Evolutionary conservation across 2,113 vertebrate species (phyloP).

Genomic region (Pachycephala philippinensis): DNA sequence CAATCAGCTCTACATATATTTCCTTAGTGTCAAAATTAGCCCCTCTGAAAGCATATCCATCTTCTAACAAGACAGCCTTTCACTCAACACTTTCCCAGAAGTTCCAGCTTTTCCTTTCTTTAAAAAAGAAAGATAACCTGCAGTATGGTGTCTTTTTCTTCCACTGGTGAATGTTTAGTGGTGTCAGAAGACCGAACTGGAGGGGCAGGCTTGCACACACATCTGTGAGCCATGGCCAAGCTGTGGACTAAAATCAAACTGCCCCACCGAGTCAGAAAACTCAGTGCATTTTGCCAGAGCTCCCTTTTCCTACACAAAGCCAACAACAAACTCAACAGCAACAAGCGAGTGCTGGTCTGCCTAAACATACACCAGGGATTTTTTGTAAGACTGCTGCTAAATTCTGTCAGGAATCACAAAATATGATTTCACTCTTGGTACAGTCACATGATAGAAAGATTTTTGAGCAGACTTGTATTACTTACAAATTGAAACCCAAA

Average conservation of each 20-base stretch:
- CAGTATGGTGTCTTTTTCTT: background rate
- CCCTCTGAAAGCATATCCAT: constrained; percentile 5
- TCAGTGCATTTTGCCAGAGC: background rate
- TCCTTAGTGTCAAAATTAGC: constrained; percentile 46
- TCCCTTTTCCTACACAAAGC: background rate
- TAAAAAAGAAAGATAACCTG: background rate
- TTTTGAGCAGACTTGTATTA: background rate
- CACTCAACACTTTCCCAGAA: background rate
- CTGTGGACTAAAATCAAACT: background rate
- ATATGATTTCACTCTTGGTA: background rate
- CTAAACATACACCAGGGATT: background rate
- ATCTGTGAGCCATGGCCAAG: background rate
- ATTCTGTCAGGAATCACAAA: background rate
- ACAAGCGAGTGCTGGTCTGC: background rate
- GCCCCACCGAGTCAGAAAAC: background rate
- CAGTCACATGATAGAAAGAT: background rate
- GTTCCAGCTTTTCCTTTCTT: background rate
- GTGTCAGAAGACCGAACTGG: background rate
- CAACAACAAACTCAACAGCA: background rate
- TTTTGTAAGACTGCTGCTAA: background rate
- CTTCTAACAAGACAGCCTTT: background rate
- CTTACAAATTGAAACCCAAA: background rate
- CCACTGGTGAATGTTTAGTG: background rate
- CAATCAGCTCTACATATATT: background rate
- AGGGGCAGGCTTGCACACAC: background rate